Evolutionary conservation across 2,888 invertebrate species (phyloP), one percentile per base, ranked within the genome.

Genomic region (Synanthedon tipuliformis): DNA sequence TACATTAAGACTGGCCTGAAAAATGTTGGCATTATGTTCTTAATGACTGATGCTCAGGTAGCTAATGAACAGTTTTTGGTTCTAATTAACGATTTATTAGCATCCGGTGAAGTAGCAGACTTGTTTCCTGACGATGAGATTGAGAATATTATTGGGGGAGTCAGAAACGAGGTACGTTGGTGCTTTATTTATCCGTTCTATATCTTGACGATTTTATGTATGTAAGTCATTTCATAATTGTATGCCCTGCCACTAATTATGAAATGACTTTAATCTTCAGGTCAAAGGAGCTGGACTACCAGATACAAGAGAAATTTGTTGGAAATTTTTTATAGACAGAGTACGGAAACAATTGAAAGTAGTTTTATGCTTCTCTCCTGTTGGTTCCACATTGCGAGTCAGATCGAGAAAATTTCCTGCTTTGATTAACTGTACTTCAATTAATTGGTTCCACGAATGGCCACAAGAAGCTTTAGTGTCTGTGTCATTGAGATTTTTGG

Each of bases 391-490:
- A 1, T 89, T 98, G 54, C 89, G 98, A 66, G 94, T 98, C 40
- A 68, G 98, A 59, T 94, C 97, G 23, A 90, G 98, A 62, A 98
- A 98, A 86, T 98, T 98, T 78, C 98, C 98, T 0, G 97, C 98
- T 8, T 91, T 98, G 57, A 95, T 96, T 60, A 98, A 97, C 81
- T 96, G 96, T 67, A 97, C 98, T 5, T 94, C 95, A 52, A 97
- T 98, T 59, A 97, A 98, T 77, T 98, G 98, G 98, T 98, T 98
- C 82, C 98, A 98, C 73, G 98, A 98, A 78, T 98, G 98, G 98
- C 98, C 98, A 3, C 96, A 97, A 83, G 97, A 98, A 80, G 98
- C 98, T 53, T 88, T 98, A 55, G 93, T 97, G 56, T 97, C 97
- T 7, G 98, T 98, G 10, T 94, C 97, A 16, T 91, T 94, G 81